These are phyloP conservation scores for Diloba caeruleocephala DNA, from an alignment of 2,888 invertebrate species.

Conservation along the genomic window DNA sequence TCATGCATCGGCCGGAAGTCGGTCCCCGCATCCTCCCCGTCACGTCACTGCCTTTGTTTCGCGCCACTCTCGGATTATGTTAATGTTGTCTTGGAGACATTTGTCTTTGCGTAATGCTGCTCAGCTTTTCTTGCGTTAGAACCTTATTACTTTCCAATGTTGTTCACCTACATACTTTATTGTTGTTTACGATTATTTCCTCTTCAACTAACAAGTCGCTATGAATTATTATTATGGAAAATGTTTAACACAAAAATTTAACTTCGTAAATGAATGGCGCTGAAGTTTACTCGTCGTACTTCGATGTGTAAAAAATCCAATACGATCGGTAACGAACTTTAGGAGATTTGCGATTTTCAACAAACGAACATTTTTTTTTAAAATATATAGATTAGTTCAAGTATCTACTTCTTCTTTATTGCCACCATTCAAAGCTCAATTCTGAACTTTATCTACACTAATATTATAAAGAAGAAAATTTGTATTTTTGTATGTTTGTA, in stretches of 20 bases:
- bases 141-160: constrained; percentile 79
- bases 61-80: constrained; percentile 81
- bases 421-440: too few species aligned
- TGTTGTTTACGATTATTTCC: constrained; percentile 73
- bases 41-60: constrained; percentile 80
- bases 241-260: constrained; percentile 21
- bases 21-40: constrained; percentile 58
- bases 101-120: constrained; percentile 82
- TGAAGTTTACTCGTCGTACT: constrained; percentile 26
- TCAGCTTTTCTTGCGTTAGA: constrained; percentile 68
- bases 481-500: too few species aligned
- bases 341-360: too few species aligned
- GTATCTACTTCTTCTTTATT: too few species aligned
- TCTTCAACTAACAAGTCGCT: constrained; percentile 25
- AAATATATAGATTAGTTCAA: too few species aligned
- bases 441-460: too few species aligned
- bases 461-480: too few species aligned
- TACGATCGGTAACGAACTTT: too few species aligned
- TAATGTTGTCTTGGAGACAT: constrained; percentile 83
- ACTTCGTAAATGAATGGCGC: constrained; percentile 9
- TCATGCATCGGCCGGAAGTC: constrained; percentile 67
- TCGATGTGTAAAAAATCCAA: constrained; percentile 26
- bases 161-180: constrained; percentile 73
- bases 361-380: too few species aligned
- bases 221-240: constrained; percentile 32